Percentiles rank a stretch among this genome's conserved stretches.
phyloP scores from a whole-genome alignment of 92 coral and sea anemone species.

The Umimayanthus kanabou region DNA sequence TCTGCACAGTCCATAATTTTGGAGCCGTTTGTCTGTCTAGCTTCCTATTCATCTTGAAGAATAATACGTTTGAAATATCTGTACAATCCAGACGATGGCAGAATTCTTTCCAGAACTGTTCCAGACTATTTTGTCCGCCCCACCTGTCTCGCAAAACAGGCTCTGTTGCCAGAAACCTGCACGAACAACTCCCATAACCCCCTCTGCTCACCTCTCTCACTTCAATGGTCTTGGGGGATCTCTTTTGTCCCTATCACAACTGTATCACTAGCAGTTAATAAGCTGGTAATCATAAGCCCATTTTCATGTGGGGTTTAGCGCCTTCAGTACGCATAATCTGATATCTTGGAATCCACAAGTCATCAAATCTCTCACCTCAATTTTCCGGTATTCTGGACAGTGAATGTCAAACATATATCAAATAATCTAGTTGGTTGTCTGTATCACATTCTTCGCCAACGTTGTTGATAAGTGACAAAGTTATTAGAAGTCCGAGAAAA shows the following conservation, averaged over 20 bases:
- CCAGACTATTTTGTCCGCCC: not conserved
- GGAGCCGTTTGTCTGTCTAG: not conserved
- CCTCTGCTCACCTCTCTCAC: not conserved
- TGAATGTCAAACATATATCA: constrained; percentile 18
- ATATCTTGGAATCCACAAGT: constrained; percentile 32
- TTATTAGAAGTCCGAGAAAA: not conserved
- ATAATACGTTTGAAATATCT: not conserved
- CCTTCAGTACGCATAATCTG: constrained; percentile 19
- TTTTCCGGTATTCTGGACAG: constrained; percentile 30
- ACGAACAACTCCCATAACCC: not conserved
- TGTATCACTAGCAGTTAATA: constrained; percentile 26
- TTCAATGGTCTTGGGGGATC: not conserved
- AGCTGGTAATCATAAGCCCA: constrained; percentile 30
- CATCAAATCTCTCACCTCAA: not conserved
- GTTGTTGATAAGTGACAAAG: not conserved
- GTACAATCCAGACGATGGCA: not conserved
- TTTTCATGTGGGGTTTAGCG: constrained; percentile 36
- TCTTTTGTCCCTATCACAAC: not conserved
- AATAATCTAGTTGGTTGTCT: not conserved
- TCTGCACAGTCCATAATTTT: not conserved
- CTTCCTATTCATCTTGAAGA: not conserved
- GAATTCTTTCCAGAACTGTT: not conserved
- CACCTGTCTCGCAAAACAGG: not conserved
- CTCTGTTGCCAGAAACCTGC: not conserved
- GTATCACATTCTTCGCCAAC: constrained; percentile 5